Base-by-base conservation (phyloP, 1,140 invertebrate genomes). In the Metaphire vulgaris region DNA sequence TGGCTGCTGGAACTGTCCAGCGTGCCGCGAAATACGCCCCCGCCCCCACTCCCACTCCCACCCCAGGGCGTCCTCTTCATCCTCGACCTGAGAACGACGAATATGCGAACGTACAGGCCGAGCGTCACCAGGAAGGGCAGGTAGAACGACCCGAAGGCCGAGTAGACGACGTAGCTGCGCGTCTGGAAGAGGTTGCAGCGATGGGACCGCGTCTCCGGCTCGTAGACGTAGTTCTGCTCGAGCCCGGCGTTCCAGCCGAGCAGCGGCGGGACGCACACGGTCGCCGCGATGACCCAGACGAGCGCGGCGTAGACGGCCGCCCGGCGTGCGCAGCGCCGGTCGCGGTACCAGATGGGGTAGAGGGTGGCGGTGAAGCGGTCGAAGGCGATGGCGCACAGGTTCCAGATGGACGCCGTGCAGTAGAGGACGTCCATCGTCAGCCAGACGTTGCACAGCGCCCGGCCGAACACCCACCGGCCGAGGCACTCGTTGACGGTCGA, bases 51-150 rank as follows among this genome's bases (percentile, higher is more conserved):
- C n/a, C n/a, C n/a, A n/a, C n/a, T n/a, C n/a, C n/a, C n/a, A n/a
- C n/a, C n/a, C n/a, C n/a, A n/a, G n/a, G n/a, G n/a, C 29, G 74
- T 41, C 12, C 26, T n/a, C 14, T 68, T 64, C 26, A 33, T 74
- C 69, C 78, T 73, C 15, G 69, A 34, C 29, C 79, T 75, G 31
- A 87, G 78, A 33, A 82, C 94, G 76, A 92, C 90, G 87, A 98
- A 98, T 80, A 98, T 98, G 79, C 93, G 89, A 90, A 93, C 95
- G 87, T 98, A 98, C 87, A 98, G 94, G 89, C 97, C 96, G 71
- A 96, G 88, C 93, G 98, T 97, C 41, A 98, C 91, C 79, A 95
- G 90, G 91, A 96, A 95, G 16, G 96, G 96, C 81, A 97, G 91
- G 85, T 95, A 96, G 89, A 98, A 98, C 72, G 94, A 96, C 14